phyloP scores from a whole-genome alignment of 2,113 vertebrate species.

The Neodontobutis hainanensis region DNA sequence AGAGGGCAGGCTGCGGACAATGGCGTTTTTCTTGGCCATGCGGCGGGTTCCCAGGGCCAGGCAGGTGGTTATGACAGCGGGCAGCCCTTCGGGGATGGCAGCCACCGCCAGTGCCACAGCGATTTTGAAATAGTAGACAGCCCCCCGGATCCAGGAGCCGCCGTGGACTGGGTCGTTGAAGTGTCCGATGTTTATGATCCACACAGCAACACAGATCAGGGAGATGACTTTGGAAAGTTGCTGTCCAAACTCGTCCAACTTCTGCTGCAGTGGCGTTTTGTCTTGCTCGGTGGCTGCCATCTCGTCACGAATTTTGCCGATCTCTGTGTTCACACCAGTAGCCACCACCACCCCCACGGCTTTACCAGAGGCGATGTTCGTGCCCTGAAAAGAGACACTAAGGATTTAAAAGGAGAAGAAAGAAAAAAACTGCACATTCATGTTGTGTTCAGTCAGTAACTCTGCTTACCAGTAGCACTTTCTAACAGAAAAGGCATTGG shows the following conservation, averaged over 20 bases:
- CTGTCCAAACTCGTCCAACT: slow-evolving; percentile 95
- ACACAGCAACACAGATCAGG: slow-evolving; percentile 96
- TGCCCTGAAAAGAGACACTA: slow-evolving; percentile 81
- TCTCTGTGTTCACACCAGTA: slow-evolving; percentile 93
- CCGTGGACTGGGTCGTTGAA: slow-evolving; percentile 98
- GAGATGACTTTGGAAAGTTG: slow-evolving; percentile 99
- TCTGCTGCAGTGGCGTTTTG: slow-evolving; percentile 94
- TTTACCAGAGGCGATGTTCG: slow-evolving; percentile 95
- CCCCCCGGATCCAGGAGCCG: slow-evolving; percentile 97
- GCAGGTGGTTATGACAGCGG: slow-evolving; percentile 98
- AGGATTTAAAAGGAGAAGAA: background rate
- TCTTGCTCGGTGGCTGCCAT: slow-evolving; percentile 97
- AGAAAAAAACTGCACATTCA: background rate
- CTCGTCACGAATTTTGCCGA: slow-evolving; percentile 97
- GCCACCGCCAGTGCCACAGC: slow-evolving; percentile 96
- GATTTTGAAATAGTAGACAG: slow-evolving; percentile 98
- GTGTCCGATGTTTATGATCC: slow-evolving; percentile 99
- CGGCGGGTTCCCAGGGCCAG: slow-evolving; percentile 96
- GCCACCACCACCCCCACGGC: slow-evolving; percentile 94
- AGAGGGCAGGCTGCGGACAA: slow-evolving; percentile 94
- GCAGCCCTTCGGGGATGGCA: slow-evolving; percentile 94
- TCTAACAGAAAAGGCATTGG: background rate
- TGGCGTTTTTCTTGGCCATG: slow-evolving; percentile 99
- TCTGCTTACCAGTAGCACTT: background rate
- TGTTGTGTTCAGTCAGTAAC: background rate